Base-by-base conservation (phyloP, 2,888 invertebrate species). In the Phortica magna region DNA sequence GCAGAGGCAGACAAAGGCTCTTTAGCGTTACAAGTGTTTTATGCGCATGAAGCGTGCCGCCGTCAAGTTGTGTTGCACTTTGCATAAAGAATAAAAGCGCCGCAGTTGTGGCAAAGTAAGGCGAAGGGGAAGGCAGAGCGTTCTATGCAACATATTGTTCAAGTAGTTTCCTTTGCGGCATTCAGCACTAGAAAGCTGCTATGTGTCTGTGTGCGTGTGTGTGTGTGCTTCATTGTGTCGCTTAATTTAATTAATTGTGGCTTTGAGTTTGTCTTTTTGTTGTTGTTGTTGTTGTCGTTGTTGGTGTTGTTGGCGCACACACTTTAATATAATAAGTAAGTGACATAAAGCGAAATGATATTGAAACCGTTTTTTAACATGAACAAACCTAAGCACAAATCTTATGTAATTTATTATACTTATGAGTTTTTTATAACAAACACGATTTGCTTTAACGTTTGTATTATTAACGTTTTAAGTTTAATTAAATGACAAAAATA, bases 401-500 rank as follows among this genome's bases (percentile, higher is more conserved):
- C 31, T 31, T 31, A 31, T 31, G 31, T 31, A 31, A 31, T 31
- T 31, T 31, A 31, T 31, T 31, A 1, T 1, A 31, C 31, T 31
- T 31, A 31, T 31, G 31, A 31, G n/a, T 31, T 31, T 31, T 31
- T 31, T 31, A 31, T 31, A 31, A 31, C 31, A 31, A 31, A 31
- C 31, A 31, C 31, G 31, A 48, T 48, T 2, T 48, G 9, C 48
- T 14, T 14, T 9, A 48, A 48, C 7, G 31, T 67, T n/a, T 2
- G 0, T 67, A 14, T 57, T 76, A 76, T 77, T 76, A 73, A 75
- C 76, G 80, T 77, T 83, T 83, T 78, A 81, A 79, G 59, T 9
- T 59, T 64, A 9, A 14, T 64, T 10, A 31, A 83, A 83, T 81
- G 82, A 86, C 80, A 81, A 77, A 76, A 76, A 42, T 31, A 81